Conservation (phyloP, 1,140 invertebrate species). For the Cepaea nemoralis region DNA sequence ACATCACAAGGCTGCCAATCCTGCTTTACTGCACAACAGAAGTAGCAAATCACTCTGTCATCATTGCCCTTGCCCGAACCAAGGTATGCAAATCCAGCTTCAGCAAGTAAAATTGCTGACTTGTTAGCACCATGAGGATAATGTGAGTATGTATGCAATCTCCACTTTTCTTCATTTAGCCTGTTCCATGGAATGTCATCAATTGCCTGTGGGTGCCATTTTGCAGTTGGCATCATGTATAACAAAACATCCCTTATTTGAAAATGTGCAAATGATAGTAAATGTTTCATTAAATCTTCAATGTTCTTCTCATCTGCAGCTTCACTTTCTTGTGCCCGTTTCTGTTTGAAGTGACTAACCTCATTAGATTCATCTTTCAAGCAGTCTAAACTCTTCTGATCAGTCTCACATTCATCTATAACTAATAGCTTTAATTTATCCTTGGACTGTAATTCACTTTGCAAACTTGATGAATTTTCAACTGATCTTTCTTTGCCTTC, state of each 20-base stretch:
- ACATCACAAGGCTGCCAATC: conserved; percentile 45
- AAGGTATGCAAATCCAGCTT: conserved; percentile 74
- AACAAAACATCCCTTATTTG: too few species aligned
- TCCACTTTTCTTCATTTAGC: conserved; percentile 13
- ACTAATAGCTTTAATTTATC: too few species aligned
- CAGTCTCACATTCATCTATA: too few species aligned
- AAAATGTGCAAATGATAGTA: not conserved
- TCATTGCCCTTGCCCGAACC: conserved; percentile 27
- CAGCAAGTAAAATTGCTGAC: conserved; percentile 80
- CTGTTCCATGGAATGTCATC: conserved; percentile 8
- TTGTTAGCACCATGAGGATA: conserved; percentile 5
- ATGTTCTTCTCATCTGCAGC: too few species aligned
- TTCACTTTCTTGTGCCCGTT: too few species aligned
- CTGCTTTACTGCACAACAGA: conserved; percentile 45
- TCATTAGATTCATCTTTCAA: too few species aligned
- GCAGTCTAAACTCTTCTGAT: too few species aligned
- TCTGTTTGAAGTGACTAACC: too few species aligned
- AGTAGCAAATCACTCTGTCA: conserved; percentile 48
- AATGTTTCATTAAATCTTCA: not conserved
- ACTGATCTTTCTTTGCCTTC: too few species aligned
- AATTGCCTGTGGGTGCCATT: not conserved
- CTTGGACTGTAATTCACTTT: too few species aligned
- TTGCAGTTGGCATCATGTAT: not conserved
- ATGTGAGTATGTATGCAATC: conserved; percentile 3
- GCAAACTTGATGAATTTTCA: too few species aligned